A percentile compares a stretch with the other conserved stretches of the same genome.
These are phyloP conservation scores for Mareca strepera DNA, from an alignment of 2,797 vertebrate genomes.

Conservation along the genomic window DNA sequence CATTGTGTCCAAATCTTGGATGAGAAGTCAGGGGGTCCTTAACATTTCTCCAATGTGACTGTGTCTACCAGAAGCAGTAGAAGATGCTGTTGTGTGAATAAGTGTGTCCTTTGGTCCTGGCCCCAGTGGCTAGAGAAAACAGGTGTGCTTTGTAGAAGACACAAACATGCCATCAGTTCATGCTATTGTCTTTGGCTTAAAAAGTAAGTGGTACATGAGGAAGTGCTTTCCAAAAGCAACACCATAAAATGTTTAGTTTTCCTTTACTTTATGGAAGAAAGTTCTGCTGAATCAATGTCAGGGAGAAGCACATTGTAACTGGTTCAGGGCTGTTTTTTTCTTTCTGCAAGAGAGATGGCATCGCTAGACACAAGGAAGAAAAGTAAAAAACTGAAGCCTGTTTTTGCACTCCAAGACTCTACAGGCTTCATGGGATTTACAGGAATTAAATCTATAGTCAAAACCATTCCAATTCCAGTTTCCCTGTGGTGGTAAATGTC, in stretches of 20 bases:
- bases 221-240: background rate
- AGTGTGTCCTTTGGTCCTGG: background rate
- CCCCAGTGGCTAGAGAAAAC: background rate
- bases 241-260: background rate
- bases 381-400: background rate
- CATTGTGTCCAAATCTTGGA: background rate
- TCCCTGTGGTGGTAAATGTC: background rate
- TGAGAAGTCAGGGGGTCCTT: background rate
- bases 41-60: background rate
- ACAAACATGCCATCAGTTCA: background rate
- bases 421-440: background rate
- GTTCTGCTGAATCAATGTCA: background rate
- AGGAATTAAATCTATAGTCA: background rate
- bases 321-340: background rate
- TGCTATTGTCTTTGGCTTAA: background rate
- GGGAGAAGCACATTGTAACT: background rate
- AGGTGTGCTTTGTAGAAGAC: background rate
- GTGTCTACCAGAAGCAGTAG: background rate
- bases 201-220: background rate
- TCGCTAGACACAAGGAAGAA: rapidly evolving
- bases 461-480: background rate
- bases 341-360: background rate
- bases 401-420: background rate
- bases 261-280: background rate
- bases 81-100: background rate